phyloP scores from a whole-genome alignment of 1,140 invertebrate genomes.

The Tetraneura akinire region DNA sequence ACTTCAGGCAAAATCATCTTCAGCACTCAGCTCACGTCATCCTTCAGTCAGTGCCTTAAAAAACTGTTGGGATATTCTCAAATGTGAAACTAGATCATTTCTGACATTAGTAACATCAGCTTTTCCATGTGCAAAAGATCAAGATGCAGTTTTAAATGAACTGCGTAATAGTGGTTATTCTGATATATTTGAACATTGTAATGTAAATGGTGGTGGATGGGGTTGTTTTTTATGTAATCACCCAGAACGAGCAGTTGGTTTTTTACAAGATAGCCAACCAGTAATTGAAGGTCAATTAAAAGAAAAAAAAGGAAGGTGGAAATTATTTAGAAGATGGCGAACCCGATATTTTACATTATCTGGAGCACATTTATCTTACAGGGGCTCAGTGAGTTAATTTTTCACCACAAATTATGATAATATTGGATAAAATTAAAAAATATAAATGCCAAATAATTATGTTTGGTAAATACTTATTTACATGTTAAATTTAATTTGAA shows the following conservation, averaged over 20 bases:
- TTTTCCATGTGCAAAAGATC: conserved; percentile 87
- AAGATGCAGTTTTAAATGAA: conserved; percentile 81
- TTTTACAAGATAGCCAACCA: conserved; percentile 73
- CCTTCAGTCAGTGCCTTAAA: conserved; percentile 80
- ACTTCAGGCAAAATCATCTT: conserved; percentile 75
- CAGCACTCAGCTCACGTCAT: conserved; percentile 81
- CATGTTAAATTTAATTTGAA: no score
- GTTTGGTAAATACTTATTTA: no score
- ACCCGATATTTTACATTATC: conserved; percentile 92
- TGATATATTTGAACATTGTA: conserved; percentile 85
- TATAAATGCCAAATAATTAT: no score
- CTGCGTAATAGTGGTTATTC: conserved; percentile 84
- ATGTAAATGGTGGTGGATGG: conserved; percentile 66
- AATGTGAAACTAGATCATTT: conserved; percentile 86
- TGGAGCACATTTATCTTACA: conserved; percentile 84
- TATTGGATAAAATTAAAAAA: no score
- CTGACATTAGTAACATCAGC: conserved; percentile 87
- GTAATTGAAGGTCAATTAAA: conserved; percentile 89
- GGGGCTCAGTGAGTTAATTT: conserved; percentile 72
- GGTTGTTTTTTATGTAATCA: conserved; percentile 89
- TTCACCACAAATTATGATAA: not conserved
- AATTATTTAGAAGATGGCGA: conserved; percentile 85
- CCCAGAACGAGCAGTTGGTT: conserved; percentile 81
- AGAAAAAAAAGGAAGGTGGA: conserved; percentile 92
- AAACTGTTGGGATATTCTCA: conserved; percentile 90